A percentile compares a stretch with the other conserved stretches of the same genome.
phyloP scores from a whole-genome alignment of 1,140 invertebrate genomes.

The Pomacea maculata region DNA sequence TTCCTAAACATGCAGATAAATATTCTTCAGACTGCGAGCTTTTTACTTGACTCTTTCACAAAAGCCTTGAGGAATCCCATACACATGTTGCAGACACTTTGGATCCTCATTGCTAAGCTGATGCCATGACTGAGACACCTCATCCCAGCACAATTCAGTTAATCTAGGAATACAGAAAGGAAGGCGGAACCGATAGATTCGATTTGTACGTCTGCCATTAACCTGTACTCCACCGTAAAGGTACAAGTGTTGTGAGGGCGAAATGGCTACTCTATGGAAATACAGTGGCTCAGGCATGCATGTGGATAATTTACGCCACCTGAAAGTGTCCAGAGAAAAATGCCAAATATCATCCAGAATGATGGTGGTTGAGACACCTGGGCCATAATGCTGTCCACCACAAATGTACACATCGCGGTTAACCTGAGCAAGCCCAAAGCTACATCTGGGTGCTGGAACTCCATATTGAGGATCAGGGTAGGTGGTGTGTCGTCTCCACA shows the following conservation, averaged over 20 bases:
- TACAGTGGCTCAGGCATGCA: constrained; percentile 32
- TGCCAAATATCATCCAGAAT: constrained; percentile 37
- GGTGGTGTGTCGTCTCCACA: constrained; percentile 23
- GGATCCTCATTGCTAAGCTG: not conserved
- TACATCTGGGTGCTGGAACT: constrained; percentile 30
- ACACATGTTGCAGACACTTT: not conserved
- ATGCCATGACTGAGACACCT: constrained; percentile 9
- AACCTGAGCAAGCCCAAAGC: constrained; percentile 37
- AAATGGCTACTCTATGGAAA: constrained; percentile 32
- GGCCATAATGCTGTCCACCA: constrained; percentile 32
- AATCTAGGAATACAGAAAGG: constrained; percentile 29
- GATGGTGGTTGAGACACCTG: constrained; percentile 9
- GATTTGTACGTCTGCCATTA: constrained; percentile 23
- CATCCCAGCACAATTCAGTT: constrained; percentile 37
- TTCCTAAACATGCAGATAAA: too few relatives aligned
- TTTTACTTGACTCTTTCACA: constrained; percentile 7
- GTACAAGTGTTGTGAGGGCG: constrained; percentile 37
- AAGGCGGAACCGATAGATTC: constrained; percentile 30
- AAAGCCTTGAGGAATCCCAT: constrained; percentile 17
- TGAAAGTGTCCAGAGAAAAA: constrained; percentile 27
- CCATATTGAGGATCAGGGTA: constrained; percentile 24
- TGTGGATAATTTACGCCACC: constrained; percentile 30
- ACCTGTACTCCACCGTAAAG: constrained; percentile 37
- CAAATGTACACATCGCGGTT: constrained; percentile 33
- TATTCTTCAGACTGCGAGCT: not conserved